Evolutionary conservation across 2,888 invertebrate genomes (phyloP).

Genomic region (Hirtodrosophila alboralis): DNA sequence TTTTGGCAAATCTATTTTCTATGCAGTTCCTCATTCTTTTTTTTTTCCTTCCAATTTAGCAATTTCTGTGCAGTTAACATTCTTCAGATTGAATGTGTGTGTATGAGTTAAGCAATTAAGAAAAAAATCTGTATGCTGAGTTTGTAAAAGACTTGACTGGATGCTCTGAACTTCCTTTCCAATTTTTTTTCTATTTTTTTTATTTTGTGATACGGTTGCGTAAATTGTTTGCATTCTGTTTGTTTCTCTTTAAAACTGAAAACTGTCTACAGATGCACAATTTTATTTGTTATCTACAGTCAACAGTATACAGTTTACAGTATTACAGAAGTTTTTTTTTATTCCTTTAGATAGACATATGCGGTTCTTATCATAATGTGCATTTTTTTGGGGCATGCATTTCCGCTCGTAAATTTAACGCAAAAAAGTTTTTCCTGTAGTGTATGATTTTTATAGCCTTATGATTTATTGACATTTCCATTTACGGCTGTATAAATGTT

Average conservation of each 20-base stretch:
- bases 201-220: background rate
- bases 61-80: conserved; percentile 7
- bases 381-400: conserved; percentile 31
- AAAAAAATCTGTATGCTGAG: conserved; percentile 26
- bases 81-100: background rate
- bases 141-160: conserved; percentile 1
- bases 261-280: conserved; percentile 10
- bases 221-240: conserved; percentile 37
- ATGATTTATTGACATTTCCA: conserved; percentile 80
- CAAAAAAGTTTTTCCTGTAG: conserved; percentile 62
- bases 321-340: conserved; percentile 10
- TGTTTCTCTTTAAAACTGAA: conserved; percentile 6
- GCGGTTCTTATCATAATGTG: conserved; percentile 36
- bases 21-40: too few species aligned
- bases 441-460: conserved; percentile 64
- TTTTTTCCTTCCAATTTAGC: conserved; percentile 6
- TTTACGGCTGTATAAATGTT: conserved; percentile 78
- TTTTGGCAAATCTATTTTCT: background rate
- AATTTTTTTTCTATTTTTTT: background rate
- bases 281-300: background rate
- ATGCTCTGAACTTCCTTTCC: conserved; percentile 6
- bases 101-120: conserved; percentile 43
- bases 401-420: conserved; percentile 48
- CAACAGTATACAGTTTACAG: conserved; percentile 1
- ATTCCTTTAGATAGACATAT: conserved; percentile 31